Conservation (phyloP, 2,797 vertebrate species). For the Acipenser oxyrinchus region DNA sequence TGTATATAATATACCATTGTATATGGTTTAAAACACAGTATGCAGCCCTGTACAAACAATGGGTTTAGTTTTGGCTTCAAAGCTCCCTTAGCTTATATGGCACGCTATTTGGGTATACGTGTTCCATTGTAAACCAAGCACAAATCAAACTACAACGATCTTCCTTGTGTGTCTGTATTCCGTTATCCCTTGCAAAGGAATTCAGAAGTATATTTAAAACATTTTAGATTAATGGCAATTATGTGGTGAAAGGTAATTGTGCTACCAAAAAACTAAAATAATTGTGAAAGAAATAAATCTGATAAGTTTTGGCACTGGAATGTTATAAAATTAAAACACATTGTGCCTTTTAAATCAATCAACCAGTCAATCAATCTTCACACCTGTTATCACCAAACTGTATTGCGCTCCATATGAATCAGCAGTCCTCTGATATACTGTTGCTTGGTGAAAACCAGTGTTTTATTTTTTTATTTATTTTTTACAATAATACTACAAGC, state of each 20-base stretch:
- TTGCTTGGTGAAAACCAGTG: constrained; percentile 8
- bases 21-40: constrained; percentile 23
- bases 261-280: too few relatives aligned
- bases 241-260: too few relatives aligned
- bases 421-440: constrained; percentile 20
- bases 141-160: too few relatives aligned
- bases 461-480: not conserved
- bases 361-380: constrained; percentile 1
- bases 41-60: constrained; percentile 29
- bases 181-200: too few relatives aligned
- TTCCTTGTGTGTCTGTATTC: too few relatives aligned
- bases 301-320: constrained; percentile 48
- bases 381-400: constrained; percentile 1
- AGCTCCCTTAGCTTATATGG: constrained; percentile 30
- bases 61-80: not conserved
- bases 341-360: constrained; percentile 16
- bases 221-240: too few relatives aligned
- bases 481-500: not conserved
- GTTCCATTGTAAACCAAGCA: constrained; percentile 24
- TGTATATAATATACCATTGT: constrained; percentile 13
- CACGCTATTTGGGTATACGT: constrained; percentile 25
- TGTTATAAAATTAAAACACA: constrained; percentile 22
- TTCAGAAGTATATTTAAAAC: too few relatives aligned
- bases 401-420: constrained; percentile 11
- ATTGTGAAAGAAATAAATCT: constrained; percentile 17